Conservation (phyloP, 2,888 invertebrate species). For the Thera britannica region DNA sequence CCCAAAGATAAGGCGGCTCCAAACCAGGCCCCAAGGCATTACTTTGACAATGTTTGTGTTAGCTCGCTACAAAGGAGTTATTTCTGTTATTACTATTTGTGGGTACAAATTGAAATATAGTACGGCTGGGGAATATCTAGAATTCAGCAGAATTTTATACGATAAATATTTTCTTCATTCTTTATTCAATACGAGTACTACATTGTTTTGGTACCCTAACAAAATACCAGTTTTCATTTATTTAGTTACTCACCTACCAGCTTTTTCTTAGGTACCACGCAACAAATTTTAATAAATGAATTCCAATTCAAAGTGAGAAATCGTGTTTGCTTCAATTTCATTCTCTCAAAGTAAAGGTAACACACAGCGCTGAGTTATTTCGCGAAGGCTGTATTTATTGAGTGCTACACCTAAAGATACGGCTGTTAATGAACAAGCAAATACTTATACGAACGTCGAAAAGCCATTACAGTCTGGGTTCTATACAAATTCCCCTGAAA, state of each 20-base stretch:
- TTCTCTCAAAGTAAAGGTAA: too few species aligned
- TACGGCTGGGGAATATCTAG: not conserved
- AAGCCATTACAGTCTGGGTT: slow-evolving; percentile 45
- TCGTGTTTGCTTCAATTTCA: not conserved
- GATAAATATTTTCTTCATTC: not conserved
- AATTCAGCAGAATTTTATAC: not conserved
- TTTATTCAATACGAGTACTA: not conserved
- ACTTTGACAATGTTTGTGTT: slow-evolving; percentile 30
- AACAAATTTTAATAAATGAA: too few species aligned
- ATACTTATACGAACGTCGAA: slow-evolving; percentile 42
- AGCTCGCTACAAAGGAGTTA: slow-evolving; percentile 4
- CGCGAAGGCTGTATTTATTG: not conserved
- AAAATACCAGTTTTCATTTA: too few species aligned
- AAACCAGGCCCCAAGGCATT: slow-evolving; percentile 20
- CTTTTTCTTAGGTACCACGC: too few species aligned
- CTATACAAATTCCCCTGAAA: slow-evolving; percentile 45
- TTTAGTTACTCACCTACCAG: too few species aligned
- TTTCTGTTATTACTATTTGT: slow-evolving; percentile 4
- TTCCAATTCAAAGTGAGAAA: too few species aligned
- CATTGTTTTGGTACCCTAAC: too few species aligned
- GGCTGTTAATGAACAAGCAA: slow-evolving; percentile 29
- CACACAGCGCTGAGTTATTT: not conserved
- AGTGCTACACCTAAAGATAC: not conserved
- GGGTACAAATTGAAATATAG: not conserved
- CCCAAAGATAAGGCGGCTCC: slow-evolving; percentile 24